Conservation (phyloP, 2,797 vertebrate genomes). For the Rhinoraja longicauda region DNA sequence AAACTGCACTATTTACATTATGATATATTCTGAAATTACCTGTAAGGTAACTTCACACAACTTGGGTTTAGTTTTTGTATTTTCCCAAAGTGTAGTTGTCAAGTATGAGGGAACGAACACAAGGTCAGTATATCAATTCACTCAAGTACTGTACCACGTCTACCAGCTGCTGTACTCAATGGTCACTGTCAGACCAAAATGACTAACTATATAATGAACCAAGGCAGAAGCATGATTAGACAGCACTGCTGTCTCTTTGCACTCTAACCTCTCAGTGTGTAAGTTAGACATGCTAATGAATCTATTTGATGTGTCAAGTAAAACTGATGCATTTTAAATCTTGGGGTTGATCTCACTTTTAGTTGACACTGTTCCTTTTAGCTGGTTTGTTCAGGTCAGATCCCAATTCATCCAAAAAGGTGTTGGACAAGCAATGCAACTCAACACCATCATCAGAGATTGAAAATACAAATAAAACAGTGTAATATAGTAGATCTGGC, state of each 20-base stretch:
- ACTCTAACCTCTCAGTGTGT: neutral
- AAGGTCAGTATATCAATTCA: neutral
- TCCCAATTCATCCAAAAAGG: neutral
- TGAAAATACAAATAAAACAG: neutral
- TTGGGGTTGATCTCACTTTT: neutral
- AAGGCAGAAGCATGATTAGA: conserved; percentile 30
- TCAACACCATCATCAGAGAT: neutral
- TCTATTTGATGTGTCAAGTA: conserved; percentile 13
- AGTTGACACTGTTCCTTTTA: conserved; percentile 6
- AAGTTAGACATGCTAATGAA: conserved; percentile 10
- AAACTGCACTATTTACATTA: neutral
- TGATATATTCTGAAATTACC: neutral
- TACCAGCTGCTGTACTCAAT: neutral
- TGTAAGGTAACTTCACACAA: neutral
- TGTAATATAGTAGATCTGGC: neutral
- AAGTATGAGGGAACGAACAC: neutral
- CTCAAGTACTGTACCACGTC: conserved; percentile 2
- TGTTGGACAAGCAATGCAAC: neutral
- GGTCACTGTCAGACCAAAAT: neutral
- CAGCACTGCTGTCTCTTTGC: conserved; percentile 6
- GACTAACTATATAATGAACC: conserved; percentile 34
- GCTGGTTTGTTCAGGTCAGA: neutral
- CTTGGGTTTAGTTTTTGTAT: neutral
- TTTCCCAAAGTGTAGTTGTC: neutral
- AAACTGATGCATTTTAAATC: conserved; percentile 27